These are phyloP conservation scores for Eurytoma californica DNA, from an alignment of 2,888 invertebrate species.

Conservation along the genomic window DNA sequence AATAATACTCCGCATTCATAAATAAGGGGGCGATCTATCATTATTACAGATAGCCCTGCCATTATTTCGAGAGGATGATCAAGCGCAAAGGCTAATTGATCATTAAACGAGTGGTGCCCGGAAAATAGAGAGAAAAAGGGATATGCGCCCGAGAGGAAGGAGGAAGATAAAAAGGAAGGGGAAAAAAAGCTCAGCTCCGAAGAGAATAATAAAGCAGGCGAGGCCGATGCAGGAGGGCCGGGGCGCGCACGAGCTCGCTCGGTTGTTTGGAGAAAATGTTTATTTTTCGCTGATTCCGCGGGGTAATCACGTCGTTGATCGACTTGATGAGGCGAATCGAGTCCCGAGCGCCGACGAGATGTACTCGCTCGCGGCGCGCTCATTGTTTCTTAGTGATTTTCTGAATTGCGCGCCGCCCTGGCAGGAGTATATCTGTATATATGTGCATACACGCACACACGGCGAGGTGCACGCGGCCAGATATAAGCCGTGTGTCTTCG, in stretches of 20 bases:
- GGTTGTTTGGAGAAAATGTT: constrained; percentile 50
- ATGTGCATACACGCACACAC: too few relatives aligned
- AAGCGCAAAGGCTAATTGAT: constrained; percentile 46
- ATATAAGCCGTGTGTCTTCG: constrained; percentile 62
- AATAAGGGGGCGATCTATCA: constrained; percentile 48
- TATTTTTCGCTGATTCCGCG: constrained; percentile 52
- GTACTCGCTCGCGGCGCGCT: constrained; percentile 57
- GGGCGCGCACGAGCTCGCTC: neutral
- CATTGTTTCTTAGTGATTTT: constrained; percentile 73
- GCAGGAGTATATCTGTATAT: neutral
- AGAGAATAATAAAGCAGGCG: constrained; percentile 42
- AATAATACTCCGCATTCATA: constrained; percentile 41
- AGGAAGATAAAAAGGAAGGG: neutral
- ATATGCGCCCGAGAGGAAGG: neutral
- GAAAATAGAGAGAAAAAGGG: constrained; percentile 30
- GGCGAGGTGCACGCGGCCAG: neutral
- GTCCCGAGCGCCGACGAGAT: constrained; percentile 33
- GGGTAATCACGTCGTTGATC: constrained; percentile 53
- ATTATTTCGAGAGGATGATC: constrained; percentile 49
- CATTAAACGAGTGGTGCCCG: constrained; percentile 45
- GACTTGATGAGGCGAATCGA: constrained; percentile 50
- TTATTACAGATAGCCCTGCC: constrained; percentile 38
- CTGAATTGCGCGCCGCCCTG: constrained; percentile 68
- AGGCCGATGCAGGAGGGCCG: neutral
- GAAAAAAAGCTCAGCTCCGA: neutral